Evolutionary conservation across 2,113 vertebrate genomes (phyloP).

Genomic region (Leucosticte australis): DNA sequence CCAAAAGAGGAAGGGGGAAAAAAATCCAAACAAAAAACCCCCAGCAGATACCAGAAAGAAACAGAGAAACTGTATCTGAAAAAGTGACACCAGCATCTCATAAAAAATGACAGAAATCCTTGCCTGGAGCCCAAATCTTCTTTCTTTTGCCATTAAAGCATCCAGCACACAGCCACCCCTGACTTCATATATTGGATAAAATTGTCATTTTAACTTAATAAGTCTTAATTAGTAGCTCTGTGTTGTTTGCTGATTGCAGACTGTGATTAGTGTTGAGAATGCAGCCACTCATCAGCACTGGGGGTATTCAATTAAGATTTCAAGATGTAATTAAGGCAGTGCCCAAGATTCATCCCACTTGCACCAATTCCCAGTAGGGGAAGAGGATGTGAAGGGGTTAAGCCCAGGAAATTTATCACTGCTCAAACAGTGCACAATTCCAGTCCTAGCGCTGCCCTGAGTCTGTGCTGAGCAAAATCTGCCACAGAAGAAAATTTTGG

Average conservation of each 20-base stretch:
- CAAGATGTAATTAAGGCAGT: background rate
- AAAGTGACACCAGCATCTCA: background rate
- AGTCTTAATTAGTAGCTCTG: background rate
- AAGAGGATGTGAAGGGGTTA: constrained; percentile 49
- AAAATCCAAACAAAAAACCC: too few relatives aligned
- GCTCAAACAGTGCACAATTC: background rate
- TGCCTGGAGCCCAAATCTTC: background rate
- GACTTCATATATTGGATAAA: background rate
- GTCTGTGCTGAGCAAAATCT: background rate
- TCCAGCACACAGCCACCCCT: background rate
- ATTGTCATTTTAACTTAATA: background rate
- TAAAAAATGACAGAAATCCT: background rate
- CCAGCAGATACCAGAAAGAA: background rate
- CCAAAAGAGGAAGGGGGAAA: background rate
- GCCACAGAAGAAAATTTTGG: background rate
- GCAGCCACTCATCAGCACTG: background rate
- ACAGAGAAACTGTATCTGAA: background rate
- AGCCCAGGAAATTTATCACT: background rate
- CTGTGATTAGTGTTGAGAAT: background rate
- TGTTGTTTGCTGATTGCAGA: background rate
- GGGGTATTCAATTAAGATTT: background rate
- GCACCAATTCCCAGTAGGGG: background rate
- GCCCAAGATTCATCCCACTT: background rate
- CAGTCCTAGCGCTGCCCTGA: background rate
- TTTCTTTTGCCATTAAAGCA: background rate